A percentile compares a stretch with the other conserved stretches of the same genome.
These are phyloP conservation scores for Adelphocoris suturalis DNA, from an alignment of 2,888 invertebrate species.

Conservation along the genomic window DNA sequence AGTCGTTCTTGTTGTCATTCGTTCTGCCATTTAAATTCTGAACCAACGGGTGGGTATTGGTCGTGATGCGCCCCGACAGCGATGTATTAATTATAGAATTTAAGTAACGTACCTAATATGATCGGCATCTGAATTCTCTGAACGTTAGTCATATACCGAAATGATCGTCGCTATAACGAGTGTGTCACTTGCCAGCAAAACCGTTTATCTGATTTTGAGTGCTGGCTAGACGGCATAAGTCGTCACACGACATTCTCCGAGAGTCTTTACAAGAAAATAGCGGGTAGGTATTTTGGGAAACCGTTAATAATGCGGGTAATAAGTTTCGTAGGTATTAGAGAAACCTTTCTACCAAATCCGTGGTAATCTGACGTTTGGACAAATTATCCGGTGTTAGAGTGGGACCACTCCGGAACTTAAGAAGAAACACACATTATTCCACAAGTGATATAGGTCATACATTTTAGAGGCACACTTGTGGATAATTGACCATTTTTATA, in stretches of 20 bases:
- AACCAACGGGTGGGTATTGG: too few species aligned
- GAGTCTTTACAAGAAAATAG: background rate
- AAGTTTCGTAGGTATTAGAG: background rate
- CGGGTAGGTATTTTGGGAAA: background rate
- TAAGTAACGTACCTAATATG: background rate
- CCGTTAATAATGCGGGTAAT: background rate
- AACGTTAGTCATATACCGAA: too few species aligned
- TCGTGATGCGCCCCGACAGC: too few species aligned
- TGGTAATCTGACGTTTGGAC: constrained; percentile 8
- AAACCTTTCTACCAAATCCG: background rate
- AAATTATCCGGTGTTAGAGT: background rate
- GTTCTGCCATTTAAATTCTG: too few species aligned
- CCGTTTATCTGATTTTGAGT: background rate
- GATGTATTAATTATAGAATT: background rate
- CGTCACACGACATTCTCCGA: background rate
- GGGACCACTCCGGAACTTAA: too few species aligned
- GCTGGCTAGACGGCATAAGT: background rate
- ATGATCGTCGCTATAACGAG: background rate
- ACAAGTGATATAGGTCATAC: too few species aligned
- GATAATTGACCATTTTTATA: too few species aligned
- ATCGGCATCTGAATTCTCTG: background rate
- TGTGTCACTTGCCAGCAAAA: too few species aligned
- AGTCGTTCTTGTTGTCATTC: too few species aligned
- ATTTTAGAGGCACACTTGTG: too few species aligned
- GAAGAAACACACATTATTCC: too few species aligned